Conservation (phyloP, 2,888 invertebrate species). For the Graphium colonna region DNA sequence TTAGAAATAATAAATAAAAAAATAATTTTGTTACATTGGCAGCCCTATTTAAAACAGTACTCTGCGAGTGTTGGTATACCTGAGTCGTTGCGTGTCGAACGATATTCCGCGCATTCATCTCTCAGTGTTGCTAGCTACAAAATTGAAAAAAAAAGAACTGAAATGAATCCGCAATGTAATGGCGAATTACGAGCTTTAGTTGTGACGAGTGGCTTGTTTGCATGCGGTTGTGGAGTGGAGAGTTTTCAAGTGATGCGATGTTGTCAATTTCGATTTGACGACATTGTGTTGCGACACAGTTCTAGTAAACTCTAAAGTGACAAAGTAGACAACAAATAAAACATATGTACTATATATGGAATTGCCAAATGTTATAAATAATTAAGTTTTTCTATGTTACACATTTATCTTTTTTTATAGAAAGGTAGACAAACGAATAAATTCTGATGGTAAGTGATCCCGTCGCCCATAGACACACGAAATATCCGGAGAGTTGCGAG, state of each 20-base stretch:
- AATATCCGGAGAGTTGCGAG: too few species aligned
- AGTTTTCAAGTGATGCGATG: not conserved
- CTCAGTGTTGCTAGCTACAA: not conserved
- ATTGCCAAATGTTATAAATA: too few species aligned
- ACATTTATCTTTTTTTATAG: too few species aligned
- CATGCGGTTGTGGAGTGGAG: not conserved
- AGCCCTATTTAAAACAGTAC: not conserved
- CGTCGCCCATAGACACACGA: too few species aligned
- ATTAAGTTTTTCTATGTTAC: too few species aligned
- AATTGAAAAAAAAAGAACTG: too few species aligned
- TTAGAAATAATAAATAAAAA: too few species aligned
- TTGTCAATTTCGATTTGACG: not conserved
- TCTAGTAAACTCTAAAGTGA: not conserved
- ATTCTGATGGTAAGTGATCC: too few species aligned
- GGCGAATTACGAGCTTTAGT: conserved; percentile 8
- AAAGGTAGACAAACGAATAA: too few species aligned
- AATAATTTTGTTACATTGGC: too few species aligned
- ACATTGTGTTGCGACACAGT: not conserved
- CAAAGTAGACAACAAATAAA: not conserved
- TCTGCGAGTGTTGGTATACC: not conserved
- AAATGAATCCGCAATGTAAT: conserved; percentile 13
- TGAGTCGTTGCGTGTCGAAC: conserved; percentile 10
- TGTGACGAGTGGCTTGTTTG: not conserved
- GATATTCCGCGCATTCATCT: conserved; percentile 1
- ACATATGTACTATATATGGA: too few species aligned